Evolutionary conservation across 2,797 vertebrate species (phyloP).

Genomic region (Chaunax sp.): DNA sequence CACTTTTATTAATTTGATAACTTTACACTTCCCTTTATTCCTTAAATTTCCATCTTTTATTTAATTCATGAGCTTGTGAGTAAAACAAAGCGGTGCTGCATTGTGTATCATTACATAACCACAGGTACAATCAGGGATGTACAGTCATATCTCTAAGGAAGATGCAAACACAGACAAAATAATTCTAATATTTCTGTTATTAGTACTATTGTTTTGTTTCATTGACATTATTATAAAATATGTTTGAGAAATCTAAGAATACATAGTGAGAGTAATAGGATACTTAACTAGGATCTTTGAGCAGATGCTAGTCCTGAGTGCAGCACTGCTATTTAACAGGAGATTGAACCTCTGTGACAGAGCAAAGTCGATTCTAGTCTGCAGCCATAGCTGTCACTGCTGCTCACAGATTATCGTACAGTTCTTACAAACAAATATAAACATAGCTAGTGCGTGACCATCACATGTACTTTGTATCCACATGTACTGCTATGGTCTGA

Average conservation of each 20-base stretch:
- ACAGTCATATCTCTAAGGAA: not conserved
- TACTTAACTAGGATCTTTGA: conserved; percentile 18
- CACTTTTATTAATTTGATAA: not conserved
- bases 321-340: no score
- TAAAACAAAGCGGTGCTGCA: not conserved
- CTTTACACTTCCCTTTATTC: not conserved
- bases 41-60: not conserved
- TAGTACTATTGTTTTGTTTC: not conserved
- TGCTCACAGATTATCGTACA: conserved; percentile 3
- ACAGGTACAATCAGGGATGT: no score
- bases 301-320: no score
- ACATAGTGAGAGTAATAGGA: not conserved
- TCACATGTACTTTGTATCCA: not conserved
- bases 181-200: not conserved
- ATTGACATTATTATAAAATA: not conserved
- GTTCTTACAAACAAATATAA: not conserved
- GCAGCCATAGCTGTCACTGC: not conserved
- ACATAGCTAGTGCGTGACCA: not conserved
- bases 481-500: not conserved
- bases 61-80: not conserved
- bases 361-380: not conserved
- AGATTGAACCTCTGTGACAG: not conserved
- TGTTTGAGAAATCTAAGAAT: conserved; percentile 14
- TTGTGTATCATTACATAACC: not conserved
- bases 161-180: not conserved